Conservation (phyloP, 1,140 invertebrate species). For the Melipona quadrifasciata region DNA sequence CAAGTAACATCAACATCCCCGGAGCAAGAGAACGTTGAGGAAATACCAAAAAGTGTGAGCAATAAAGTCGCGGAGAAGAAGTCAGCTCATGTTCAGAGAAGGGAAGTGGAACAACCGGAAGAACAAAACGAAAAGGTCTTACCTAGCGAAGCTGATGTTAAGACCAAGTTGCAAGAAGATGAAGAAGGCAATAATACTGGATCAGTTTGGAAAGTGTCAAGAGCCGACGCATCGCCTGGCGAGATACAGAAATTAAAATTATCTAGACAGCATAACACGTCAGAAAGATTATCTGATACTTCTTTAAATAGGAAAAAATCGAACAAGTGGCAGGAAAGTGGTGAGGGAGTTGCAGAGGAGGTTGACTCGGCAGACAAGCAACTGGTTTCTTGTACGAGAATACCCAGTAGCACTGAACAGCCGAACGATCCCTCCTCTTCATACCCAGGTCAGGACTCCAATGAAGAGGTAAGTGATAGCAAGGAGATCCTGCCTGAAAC, state of each 20-base stretch:
- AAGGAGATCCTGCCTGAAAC: conserved; percentile 80
- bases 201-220: conserved; percentile 82
- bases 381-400: conserved; percentile 70
- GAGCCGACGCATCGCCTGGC: conserved; percentile 81
- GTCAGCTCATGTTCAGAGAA: conserved; percentile 27
- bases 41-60: conserved; percentile 47
- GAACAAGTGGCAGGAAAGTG: conserved; percentile 79
- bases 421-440: conserved; percentile 75
- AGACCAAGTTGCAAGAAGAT: conserved; percentile 62
- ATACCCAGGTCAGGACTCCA: conserved; percentile 77
- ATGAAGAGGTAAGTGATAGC: conserved; percentile 81
- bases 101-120: conserved; percentile 51
- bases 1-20: conserved; percentile 76
- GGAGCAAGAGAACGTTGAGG: conserved; percentile 69
- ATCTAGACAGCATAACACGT: conserved; percentile 79
- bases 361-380: conserved; percentile 78
- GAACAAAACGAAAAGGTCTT: conserved; percentile 51
- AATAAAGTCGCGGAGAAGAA: conserved; percentile 62
- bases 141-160: conserved; percentile 61
- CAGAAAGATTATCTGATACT: conserved; percentile 77
- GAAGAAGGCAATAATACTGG: conserved; percentile 67
- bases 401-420: conserved; percentile 65
- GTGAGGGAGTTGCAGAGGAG: conserved; percentile 78
- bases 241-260: conserved; percentile 83
- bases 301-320: conserved; percentile 73